Percentiles rank a stretch among this genome's conserved stretches.
These are phyloP conservation scores for Collichthys lucidus DNA, from an alignment of 2,113 vertebrate species.

Conservation along the genomic window DNA sequence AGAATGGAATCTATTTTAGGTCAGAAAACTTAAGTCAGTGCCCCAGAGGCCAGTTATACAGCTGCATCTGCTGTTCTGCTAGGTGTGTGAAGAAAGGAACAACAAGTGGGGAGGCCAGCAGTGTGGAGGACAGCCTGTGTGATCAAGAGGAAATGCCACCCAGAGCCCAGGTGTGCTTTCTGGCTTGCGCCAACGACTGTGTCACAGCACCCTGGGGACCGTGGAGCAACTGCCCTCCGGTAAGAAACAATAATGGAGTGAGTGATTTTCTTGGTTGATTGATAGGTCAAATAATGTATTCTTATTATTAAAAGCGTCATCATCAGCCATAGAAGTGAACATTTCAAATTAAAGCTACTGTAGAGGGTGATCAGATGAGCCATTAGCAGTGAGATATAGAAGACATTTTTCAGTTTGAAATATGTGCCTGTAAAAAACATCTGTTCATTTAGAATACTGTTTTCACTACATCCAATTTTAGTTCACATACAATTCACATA, in stretches of 20 bases:
- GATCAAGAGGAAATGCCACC: conserved; percentile 86
- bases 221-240: conserved; percentile 92
- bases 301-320: background rate
- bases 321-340: background rate
- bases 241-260: conserved; percentile 67
- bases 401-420: background rate
- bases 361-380: background rate
- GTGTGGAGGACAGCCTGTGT: conserved; percentile 86
- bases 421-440: background rate
- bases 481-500: background rate
- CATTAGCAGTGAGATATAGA: background rate
- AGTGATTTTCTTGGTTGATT: background rate
- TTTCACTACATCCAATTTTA: background rate
- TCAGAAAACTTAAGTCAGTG: conserved; percentile 22
- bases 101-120: conserved; percentile 66
- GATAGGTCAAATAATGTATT: background rate
- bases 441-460: background rate
- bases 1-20: background rate
- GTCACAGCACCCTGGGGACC: conserved; percentile 91
- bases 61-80: conserved; percentile 44
- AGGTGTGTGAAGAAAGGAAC: conserved; percentile 88
- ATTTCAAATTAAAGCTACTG: background rate
- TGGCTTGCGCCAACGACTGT: conserved; percentile 92
- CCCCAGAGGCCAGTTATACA: conserved; percentile 54
- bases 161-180: conserved; percentile 86